Conservation (phyloP, 2,888 invertebrate species). For the Lucinisca nassula region DNA sequence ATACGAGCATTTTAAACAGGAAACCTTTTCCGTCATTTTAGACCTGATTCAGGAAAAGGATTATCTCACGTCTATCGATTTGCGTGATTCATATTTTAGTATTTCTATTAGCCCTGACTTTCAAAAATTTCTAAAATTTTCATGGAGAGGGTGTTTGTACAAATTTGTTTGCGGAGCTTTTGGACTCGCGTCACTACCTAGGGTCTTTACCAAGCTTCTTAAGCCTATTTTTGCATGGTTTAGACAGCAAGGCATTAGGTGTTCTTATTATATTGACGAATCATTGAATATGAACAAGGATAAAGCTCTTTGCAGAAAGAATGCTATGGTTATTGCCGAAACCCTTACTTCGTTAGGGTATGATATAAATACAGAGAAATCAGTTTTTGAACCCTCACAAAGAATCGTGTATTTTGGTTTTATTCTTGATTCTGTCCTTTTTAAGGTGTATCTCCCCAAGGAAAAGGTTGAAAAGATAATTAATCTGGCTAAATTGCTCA, state of each 20-base stretch:
- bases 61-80: conserved; percentile 41
- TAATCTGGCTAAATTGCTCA: conserved; percentile 3
- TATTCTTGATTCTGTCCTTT: conserved; percentile 43
- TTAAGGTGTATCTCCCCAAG: conserved; percentile 49
- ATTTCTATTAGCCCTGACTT: conserved; percentile 20
- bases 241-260: conserved; percentile 42
- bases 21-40: neutral
- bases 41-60: conserved; percentile 33
- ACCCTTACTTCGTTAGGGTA: conserved; percentile 42
- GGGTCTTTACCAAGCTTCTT: conserved; percentile 60
- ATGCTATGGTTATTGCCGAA: conserved; percentile 24
- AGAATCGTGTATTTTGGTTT: conserved; percentile 47
- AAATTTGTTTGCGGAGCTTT: conserved; percentile 44
- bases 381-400: conserved; percentile 34
- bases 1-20: conserved; percentile 50
- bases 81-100: conserved; percentile 4
- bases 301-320: conserved; percentile 5
- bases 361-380: conserved; percentile 48
- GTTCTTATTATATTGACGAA: conserved; percentile 61
- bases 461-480: conserved; percentile 44
- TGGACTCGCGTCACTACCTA: conserved; percentile 44
- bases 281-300: conserved; percentile 43
- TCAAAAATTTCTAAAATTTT: conserved; percentile 33
- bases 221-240: conserved; percentile 43
- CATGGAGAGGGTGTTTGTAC: conserved; percentile 29